phyloP scores from a whole-genome alignment of 2,797 vertebrate genomes.

The Sitta carolinensis region DNA sequence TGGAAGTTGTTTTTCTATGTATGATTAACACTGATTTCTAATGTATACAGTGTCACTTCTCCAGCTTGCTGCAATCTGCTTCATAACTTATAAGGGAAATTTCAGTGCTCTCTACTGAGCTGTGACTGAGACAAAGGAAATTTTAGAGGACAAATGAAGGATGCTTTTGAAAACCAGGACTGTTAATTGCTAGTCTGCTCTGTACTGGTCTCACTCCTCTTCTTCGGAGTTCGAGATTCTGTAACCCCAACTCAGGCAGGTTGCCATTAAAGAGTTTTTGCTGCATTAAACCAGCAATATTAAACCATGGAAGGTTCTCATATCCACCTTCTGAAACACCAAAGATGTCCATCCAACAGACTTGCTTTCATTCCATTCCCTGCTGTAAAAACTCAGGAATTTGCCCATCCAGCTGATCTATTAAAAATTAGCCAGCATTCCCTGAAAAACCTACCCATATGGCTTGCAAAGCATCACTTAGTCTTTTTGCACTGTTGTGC shows the following conservation, averaged over 20 bases:
- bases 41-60: not conserved
- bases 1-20: not conserved
- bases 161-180: not conserved
- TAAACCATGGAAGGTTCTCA: not conserved
- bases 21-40: not conserved
- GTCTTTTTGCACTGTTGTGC: constrained; percentile 30
- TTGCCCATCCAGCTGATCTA: not conserved
- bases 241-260: not conserved
- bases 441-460: not conserved
- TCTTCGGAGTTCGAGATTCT: constrained; percentile 14
- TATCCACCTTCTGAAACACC: not conserved
- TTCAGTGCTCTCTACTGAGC: not conserved
- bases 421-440: not conserved
- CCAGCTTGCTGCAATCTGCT: not conserved
- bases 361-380: not conserved
- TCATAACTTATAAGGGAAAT: not conserved
- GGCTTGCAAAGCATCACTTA: constrained; percentile 5
- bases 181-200: constrained; percentile 13
- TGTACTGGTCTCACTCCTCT: constrained; percentile 16
- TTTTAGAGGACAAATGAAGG: constrained; percentile 52
- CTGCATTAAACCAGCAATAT: not conserved
- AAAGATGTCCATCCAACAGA: not conserved
- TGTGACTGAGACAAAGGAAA: constrained; percentile 41
- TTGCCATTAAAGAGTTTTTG: not conserved
- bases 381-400: not conserved